Evolutionary conservation across 1,140 invertebrate species (phyloP), one percentile per base, ranked within the genome.

Genomic region (Aphidius ervi): DNA sequence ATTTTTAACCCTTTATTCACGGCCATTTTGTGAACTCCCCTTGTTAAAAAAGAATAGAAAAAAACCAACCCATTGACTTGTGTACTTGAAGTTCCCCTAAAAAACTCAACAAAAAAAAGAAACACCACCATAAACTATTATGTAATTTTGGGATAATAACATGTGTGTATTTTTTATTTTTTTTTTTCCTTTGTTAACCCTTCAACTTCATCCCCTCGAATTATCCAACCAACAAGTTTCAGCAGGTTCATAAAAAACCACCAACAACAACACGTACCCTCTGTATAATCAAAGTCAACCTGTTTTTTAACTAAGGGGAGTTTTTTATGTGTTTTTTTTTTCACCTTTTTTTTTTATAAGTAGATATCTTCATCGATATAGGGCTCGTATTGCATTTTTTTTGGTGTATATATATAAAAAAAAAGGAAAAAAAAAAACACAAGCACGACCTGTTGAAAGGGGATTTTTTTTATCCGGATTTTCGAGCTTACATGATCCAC

Each of bases 291-390:
- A 54, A 54, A 42, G 52, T 54, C 39, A 54, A 54, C 52, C 52
- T 54, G 52, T 54, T 54, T 42, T n/a, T 40, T 54, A 31, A 31
- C 23, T 40, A 40, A 54, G 52, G 52, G 52, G 52, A 42, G 40
- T 54, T 54, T 54, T 54, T 54, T 54, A 23, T 54, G 5, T 37
- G 42, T 54, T 54, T 54, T 54, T 54, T 31, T 3, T 31, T 31
- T 31, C 4, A 31, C 23, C 4, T 31, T 31, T 31, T 31, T 23
- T 31, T 31, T 31, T 3, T 31, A 31, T 4, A 31, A 3, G 4
- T 10, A 42, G 52, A 54, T 54, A 42, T 54, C 52, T 54, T 39
- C 39, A 54, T 54, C 20, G 52, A 42, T 54, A 42, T 39, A 20
- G 9, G 37, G 40, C 39, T 54, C 52, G 10, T n/a, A 16, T 54